phyloP scores from a whole-genome alignment of 2,888 invertebrate genomes.

The Hirudinaria manillensis region DNA sequence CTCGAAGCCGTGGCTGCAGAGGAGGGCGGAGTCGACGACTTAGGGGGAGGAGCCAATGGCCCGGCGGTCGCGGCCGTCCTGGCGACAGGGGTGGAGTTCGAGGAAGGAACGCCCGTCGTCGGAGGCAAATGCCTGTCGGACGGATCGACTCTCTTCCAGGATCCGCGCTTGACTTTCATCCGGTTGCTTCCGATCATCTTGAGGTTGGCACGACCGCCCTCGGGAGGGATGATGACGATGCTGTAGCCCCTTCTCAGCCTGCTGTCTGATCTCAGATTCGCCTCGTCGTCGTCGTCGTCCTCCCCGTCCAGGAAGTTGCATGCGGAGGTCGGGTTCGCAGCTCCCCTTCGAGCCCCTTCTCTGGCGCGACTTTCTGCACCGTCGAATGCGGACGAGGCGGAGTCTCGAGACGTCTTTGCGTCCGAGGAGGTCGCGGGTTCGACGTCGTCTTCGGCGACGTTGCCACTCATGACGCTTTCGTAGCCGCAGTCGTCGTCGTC shows the following conservation, averaged over 20 bases:
- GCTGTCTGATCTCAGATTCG: background rate
- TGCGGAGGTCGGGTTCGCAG: background rate
- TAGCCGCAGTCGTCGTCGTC: slow-evolving; percentile 13
- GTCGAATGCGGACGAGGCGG: no score
- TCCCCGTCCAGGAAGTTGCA: background rate
- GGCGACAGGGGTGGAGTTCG: background rate
- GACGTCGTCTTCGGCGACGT: background rate
- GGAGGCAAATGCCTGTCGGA: background rate
- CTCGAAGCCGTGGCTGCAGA: background rate
- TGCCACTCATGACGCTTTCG: slow-evolving; percentile 11
- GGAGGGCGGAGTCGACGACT: background rate
- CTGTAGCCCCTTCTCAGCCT: slow-evolving; percentile 6
- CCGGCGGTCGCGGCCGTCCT: background rate
- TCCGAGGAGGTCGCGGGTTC: background rate
- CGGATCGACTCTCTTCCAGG: background rate
- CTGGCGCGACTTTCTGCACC: no score
- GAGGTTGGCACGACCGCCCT: slow-evolving; percentile 27
- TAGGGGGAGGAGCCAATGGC: no score
- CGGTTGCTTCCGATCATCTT: background rate
- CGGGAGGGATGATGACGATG: slow-evolving; percentile 30
- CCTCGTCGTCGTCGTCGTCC: background rate
- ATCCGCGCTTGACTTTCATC: no score
- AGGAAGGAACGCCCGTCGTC: background rate
- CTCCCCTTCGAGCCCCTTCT: slow-evolving; percentile 21
- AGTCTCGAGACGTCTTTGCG: background rate